A percentile compares a stretch with the other conserved stretches of the same genome.
Evolutionary conservation across 2,797 vertebrate species (phyloP).

Genomic region (Geotrypetes seraphini): DNA sequence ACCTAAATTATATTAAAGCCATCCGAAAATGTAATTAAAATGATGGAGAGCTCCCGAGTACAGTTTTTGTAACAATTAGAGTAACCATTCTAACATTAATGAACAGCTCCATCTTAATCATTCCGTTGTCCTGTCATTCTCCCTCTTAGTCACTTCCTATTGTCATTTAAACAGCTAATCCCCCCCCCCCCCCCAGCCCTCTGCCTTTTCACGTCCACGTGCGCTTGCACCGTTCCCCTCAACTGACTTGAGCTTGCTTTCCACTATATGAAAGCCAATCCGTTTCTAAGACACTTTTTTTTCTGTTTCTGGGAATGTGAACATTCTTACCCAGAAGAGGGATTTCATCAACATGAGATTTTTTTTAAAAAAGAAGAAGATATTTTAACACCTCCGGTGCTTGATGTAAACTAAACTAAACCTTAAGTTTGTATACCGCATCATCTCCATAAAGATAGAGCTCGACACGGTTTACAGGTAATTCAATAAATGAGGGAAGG

Average conservation of each 20-base stretch:
- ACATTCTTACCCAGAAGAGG: background rate
- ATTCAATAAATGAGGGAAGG: no score
- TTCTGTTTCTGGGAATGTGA: constrained; percentile 15
- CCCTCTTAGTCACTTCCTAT: constrained; percentile 35
- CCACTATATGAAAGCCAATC: constrained; percentile 11
- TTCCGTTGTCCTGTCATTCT: constrained; percentile 37
- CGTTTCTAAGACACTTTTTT: constrained; percentile 10
- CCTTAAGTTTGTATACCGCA: no score
- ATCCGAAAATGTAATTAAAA: constrained; percentile 53
- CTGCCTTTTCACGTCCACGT: constrained; percentile 3
- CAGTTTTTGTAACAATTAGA: constrained; percentile 38
- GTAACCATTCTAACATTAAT: constrained; percentile 33
- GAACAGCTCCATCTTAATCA: constrained; percentile 51
- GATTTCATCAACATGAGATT: background rate
- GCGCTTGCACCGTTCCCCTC: constrained; percentile 12
- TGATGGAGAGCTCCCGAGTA: constrained; percentile 47
- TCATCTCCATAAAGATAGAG: no score
- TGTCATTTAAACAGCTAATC: constrained; percentile 41
- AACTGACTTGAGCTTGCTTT: constrained; percentile 2
- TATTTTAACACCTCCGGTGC: background rate
- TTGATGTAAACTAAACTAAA: no score
- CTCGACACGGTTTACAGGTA: no score
- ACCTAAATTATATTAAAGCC: constrained; percentile 49
- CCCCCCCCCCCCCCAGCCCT: no score
- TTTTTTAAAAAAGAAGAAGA: no score